Evolutionary conservation across 2,797 vertebrate species (phyloP), one percentile per base, ranked within the genome.

Genomic region (Carduelis carduelis): DNA sequence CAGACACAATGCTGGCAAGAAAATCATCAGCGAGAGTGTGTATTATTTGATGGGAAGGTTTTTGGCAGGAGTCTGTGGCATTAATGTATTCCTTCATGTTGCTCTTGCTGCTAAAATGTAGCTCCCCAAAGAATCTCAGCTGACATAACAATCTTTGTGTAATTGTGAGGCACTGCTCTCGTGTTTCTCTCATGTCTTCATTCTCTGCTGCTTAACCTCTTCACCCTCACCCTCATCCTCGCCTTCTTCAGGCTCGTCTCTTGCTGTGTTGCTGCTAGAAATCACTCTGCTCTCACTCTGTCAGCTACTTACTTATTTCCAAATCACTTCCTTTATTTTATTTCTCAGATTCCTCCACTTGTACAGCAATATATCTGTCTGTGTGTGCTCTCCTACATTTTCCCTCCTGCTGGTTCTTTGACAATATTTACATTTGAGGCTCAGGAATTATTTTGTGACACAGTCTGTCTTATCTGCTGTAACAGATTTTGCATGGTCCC

Each of bases 171-270:
- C 80, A 82, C 90, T 87, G 88, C 94, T 93, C 70, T 84, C 24
- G 3, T 0, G 2, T 94, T 97, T 97, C 90, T 90, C 88, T 96
- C 75, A 82, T 93, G 83, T 95, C 93, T 94, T 96, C 94, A 96
- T 96, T 96, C 92, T 96, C 81, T 80, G 63, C 90, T 82, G 90
- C 90, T 96, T 95, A 95, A 96, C 95, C 95, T 96, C 95, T 90
- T 96, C 95, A 95, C 90, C 94, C 78, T 94, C 49, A 4, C 79
- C 89, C 91, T 95, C 90, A 88, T 94, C 93, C 94, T 95, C 16
- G 71, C 86, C 93, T 94, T 93, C 91, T 74, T 77, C 91, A 87
- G 81, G 27, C 84, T 93, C 2, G 1, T 57, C 75, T 89, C 96
- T 95, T 70, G 92, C 95, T 96, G 94, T 0, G 87, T 7, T 82